Percentiles rank a stretch among this genome's conserved stretches.
These are phyloP conservation scores for Manis javanica DNA, from an alignment of 2,797 vertebrate genomes.

Conservation along the genomic window DNA sequence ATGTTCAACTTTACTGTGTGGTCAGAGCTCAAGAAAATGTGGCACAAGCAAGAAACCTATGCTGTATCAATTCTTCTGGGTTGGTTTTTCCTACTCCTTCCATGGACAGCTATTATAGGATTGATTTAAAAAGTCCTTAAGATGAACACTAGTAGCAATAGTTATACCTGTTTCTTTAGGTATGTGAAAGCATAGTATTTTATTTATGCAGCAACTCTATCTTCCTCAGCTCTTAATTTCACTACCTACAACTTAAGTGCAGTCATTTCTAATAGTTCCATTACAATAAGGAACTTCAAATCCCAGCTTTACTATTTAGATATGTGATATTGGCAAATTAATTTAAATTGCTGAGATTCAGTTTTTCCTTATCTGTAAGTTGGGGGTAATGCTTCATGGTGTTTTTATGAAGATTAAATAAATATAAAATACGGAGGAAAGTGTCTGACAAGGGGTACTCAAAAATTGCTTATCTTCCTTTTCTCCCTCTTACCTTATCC, in stretches of 20 bases:
- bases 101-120: neutral
- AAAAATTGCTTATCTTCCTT: constrained; percentile 4
- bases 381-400: neutral
- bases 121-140: constrained; percentile 4
- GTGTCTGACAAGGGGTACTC: neutral
- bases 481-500: neutral
- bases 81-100: neutral
- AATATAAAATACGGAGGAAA: neutral
- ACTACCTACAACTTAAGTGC: neutral
- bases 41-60: neutral
- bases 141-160: neutral
- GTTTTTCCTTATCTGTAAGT: constrained; percentile 17
- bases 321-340: neutral
- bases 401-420: constrained; percentile 30
- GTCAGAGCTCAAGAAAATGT: neutral
- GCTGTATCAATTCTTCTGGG: neutral
- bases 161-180: neutral
- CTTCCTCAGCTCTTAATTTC: constrained; percentile 3
- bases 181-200: neutral
- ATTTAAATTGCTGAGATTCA: neutral
- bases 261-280: constrained; percentile 17
- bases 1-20: constrained; percentile 45
- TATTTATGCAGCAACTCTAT: neutral
- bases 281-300: constrained; percentile 10
- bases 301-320: neutral